Base-by-base conservation (phyloP, 1,140 invertebrate genomes). In the Scaptomyza montana region DNA sequence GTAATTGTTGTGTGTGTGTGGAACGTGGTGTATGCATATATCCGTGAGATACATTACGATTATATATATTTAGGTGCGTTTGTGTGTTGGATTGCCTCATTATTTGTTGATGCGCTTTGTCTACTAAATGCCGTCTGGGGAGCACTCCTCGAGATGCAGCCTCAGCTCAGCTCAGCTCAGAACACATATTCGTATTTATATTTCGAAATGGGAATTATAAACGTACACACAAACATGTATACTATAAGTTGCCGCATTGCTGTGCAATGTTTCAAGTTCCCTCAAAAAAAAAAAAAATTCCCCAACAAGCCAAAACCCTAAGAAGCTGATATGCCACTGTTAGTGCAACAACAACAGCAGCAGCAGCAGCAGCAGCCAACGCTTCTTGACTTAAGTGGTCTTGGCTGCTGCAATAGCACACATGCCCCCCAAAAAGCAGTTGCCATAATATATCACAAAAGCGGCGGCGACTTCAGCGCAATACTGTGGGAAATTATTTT, bases 401-500 rank as follows among this genome's bases (percentile, higher is more conserved):
- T 74, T 53, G 45, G 13, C 41, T 46, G 30, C 33, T 21, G 36
- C 57, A 39, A 25, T 2, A 25, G 30, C 30, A 33, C 30, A 5
- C 30, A 6, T 7, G 5, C 46, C 49, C 49, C 21, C 21, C 30
- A 28, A 43, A 69, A 74, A 55, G 10, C 72, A 74, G 60, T 70
- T 74, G 72, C 72, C 60, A 70, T 46, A 70, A 74, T 74, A 70
- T 74, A 74, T 74, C 72, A 74, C 63, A 70, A 63, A 36, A 36
- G 33, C 33, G 33, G 55, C 28, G 28, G 64, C 49, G 43, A 57
- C 49, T 13, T 13, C 53, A 43, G 50, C 45, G 57, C 33, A 9
- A 30, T 30, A 74, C 65, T 74, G 71, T 74, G 71, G 71, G 71
- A 74, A 74, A 63, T 74, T 57, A 49, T 74, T 74, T 74, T 74